Conservation (phyloP, 2,113 vertebrate genomes). For the Elanus axillaris region DNA sequence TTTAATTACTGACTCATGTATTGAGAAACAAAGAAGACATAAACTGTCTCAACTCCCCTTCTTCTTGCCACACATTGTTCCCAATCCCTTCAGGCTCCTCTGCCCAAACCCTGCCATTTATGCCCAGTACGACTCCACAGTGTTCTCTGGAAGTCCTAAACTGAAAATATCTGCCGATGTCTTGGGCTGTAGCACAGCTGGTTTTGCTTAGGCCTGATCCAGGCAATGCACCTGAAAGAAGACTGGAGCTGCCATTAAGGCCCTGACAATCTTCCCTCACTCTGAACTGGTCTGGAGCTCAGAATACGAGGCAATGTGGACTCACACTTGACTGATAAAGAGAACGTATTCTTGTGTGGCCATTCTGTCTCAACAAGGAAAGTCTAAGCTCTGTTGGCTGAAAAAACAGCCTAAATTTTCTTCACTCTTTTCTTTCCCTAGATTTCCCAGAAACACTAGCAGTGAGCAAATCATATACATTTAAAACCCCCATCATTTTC, state of each 20-base stretch:
- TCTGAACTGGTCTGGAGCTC: neutral
- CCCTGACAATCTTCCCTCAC: neutral
- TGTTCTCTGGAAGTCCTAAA: neutral
- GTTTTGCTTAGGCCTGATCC: neutral
- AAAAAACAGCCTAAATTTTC: neutral
- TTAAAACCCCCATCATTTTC: neutral
- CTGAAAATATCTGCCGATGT: neutral
- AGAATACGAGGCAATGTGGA: neutral
- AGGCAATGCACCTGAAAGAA: neutral
- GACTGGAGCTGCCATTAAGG: neutral
- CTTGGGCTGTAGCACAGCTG: neutral
- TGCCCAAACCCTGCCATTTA: neutral
- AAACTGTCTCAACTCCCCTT: neutral
- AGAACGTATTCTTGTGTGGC: neutral
- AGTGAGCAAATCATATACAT: neutral
- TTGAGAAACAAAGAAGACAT: neutral
- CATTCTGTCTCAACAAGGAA: neutral
- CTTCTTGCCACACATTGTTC: neutral
- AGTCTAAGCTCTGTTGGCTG: neutral
- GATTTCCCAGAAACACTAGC: neutral
- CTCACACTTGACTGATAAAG: neutral
- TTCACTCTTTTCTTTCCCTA: neutral
- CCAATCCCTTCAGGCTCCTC: neutral
- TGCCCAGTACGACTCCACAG: neutral
- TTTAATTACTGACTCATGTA: neutral